Evolutionary conservation across 2,888 invertebrate genomes (phyloP), one percentile per base, ranked within the genome.

Genomic region (Lycaena phlaeas): DNA sequence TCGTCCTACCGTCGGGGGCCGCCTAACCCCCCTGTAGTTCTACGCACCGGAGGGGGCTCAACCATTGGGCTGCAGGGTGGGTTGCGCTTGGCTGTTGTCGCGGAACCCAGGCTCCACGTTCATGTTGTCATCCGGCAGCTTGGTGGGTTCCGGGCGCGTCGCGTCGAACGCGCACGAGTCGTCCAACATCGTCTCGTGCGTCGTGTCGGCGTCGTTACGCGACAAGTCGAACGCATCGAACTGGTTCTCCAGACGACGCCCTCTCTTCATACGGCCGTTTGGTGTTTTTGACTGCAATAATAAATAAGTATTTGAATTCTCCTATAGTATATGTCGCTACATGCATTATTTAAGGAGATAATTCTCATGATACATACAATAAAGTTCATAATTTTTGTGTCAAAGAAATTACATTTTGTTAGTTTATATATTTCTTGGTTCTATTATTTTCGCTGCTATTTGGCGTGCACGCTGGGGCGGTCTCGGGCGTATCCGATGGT

Each of bases 81-180:
- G 60, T 67, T 70, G 69, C 59, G n/a, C n/a, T 68, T 69, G 71
- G 70, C 77, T 74, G 69, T 68, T 68, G 61, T 73, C 77, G 42
- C 64, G 47, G 43, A 60, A 55, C 49, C 63, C 25, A n/a, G 75
- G 51, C 40, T 81, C 76, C 0, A 71, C 77, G 62, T 84, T 84
- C 82, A 84, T 84, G 53, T 84, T 84, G 47, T 78, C 81, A 55
- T 84, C 82, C 1, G 79, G 82, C 3, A 81, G 68, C 49, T 82
- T 81, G 48, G 52, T 57, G 57, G 62, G 68, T 10, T 18, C 30
- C 11, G 30, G 15, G 2, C 30, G 30, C 15, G 30, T 10, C 1
- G 70, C 61, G 50, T 56, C 55, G 61, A 51, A 64, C 11, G 58
- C 46, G 22, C 59, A 54, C 1, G 53, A 46, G 14, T 61, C 55